Base-by-base conservation (phyloP, 1,140 invertebrate genomes). In the Drosophila simulans region DNA sequence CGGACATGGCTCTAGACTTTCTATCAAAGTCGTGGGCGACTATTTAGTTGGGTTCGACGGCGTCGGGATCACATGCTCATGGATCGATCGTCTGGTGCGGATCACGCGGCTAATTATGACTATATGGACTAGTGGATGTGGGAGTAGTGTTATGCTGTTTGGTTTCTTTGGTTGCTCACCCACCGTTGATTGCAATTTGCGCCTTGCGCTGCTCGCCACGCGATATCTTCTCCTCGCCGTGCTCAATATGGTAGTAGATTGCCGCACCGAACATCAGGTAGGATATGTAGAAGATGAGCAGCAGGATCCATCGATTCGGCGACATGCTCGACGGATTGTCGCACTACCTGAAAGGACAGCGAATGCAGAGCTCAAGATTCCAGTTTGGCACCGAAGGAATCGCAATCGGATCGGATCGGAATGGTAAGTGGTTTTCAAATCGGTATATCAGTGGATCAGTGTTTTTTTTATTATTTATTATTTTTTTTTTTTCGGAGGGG, bases 221-320 rank as follows among this genome's bases (percentile, higher is more conserved):
- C 54, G 94, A 92, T 53, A 94, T 91, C 51, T 94, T 89, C 91
- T 97, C 96, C 74, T 95, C 80, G 43, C 93, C 93, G 79, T 95
- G 95, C 92, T 97, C 96, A 69, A 96, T 95, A 82, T 95, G 94
- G 91, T 96, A 96, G 83, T 97, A 97, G 62, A 97, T 95, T 48
- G 94, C 95, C 3, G 96, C 96, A 12, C 96, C 96, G 56, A 97
- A 93, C 77, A 96, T 92, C 57, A 97, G 92, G 90, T 97, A 97
- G 34, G 94, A 94, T 45, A 96, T 94, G 77, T 96, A 96, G 66
- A 97, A 93, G 74, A 95, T 94, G 74, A 96, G 93, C 92, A 97
- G 93, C 52, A 95, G 94, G 43, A 96, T 94, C 94, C 96, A 95
- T 93, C 96, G 95, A 93, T 95, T 96, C 90, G 96, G 96, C 91